Percentiles rank a stretch among this genome's conserved stretches.
Evolutionary conservation across 2,113 vertebrate species (phyloP).

Genomic region (Tragelaphus buxtoni): DNA sequence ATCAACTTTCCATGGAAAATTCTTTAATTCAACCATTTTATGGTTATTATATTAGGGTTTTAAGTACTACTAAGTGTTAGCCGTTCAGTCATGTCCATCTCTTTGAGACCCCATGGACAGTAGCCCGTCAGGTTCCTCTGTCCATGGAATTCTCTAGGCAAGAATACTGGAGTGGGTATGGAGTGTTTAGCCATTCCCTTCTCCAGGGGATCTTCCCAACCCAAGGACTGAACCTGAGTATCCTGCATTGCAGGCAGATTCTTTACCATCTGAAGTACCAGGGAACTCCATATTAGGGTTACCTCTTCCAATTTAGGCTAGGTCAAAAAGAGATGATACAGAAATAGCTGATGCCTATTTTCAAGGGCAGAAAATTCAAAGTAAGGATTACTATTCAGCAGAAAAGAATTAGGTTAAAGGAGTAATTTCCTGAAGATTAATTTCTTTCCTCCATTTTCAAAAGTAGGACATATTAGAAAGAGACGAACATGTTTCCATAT

Average conservation of each 20-base stretch:
- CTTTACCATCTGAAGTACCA: not conserved
- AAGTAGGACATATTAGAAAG: not conserved
- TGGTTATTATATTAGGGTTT: not conserved
- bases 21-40: not conserved
- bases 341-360: not conserved
- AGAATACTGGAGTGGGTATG: not conserved
- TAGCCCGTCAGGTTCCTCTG: not conserved
- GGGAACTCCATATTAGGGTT: not conserved
- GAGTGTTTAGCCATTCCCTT: not conserved
- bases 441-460: not conserved
- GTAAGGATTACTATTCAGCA: not conserved
- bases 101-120: not conserved
- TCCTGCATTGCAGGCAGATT: not conserved
- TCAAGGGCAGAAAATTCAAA: not conserved
- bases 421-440: not conserved
- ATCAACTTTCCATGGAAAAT: not conserved
- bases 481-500: not conserved
- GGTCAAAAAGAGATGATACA: not conserved
- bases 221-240: not conserved
- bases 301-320: not conserved
- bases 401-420: not conserved
- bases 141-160: not conserved
- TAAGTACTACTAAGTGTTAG: not conserved
- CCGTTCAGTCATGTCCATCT: not conserved
- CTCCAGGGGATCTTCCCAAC: not conserved